Percentiles rank a stretch among this genome's conserved stretches.
These are phyloP conservation scores for Eurystomus gularis DNA, from an alignment of 2,113 vertebrate genomes.

Conservation along the genomic window DNA sequence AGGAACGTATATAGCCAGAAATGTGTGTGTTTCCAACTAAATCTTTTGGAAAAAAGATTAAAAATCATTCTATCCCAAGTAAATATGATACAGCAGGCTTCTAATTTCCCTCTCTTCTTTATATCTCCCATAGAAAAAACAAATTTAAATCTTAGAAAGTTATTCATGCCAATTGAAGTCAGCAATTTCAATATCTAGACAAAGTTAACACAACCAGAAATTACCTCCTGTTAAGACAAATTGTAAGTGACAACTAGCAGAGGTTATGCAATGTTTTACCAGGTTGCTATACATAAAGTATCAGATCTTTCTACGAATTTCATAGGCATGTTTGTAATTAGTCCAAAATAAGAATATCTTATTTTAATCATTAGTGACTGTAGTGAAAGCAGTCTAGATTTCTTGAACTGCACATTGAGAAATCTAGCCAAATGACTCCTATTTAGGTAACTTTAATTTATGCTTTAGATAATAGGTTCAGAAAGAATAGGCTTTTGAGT, in stretches of 20 bases:
- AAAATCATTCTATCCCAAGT: not conserved
- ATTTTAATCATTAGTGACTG: not conserved
- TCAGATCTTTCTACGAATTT: not conserved
- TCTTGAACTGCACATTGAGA: not conserved
- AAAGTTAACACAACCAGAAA: not conserved
- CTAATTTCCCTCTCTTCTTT: not conserved
- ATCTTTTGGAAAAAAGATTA: not conserved
- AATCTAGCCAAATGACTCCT: not conserved
- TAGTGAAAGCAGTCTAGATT: not conserved
- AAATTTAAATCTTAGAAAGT: not conserved
- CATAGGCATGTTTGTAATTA: not conserved
- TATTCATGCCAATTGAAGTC: not conserved
- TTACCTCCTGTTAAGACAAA: not conserved
- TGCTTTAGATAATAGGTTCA: not conserved
- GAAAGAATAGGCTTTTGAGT: not conserved
- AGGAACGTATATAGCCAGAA: not conserved
- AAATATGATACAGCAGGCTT: not conserved
- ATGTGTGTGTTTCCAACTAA: not conserved
- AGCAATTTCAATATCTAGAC: not conserved
- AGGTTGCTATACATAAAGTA: not conserved
- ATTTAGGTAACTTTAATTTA: not conserved
- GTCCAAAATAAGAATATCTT: not conserved
- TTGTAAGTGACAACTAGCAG: not conserved
- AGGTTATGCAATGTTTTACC: not conserved
- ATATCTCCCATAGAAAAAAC: not conserved